Evolutionary conservation across 2,797 vertebrate genomes (phyloP).

Genomic region (Bradypodion ventrale): DNA sequence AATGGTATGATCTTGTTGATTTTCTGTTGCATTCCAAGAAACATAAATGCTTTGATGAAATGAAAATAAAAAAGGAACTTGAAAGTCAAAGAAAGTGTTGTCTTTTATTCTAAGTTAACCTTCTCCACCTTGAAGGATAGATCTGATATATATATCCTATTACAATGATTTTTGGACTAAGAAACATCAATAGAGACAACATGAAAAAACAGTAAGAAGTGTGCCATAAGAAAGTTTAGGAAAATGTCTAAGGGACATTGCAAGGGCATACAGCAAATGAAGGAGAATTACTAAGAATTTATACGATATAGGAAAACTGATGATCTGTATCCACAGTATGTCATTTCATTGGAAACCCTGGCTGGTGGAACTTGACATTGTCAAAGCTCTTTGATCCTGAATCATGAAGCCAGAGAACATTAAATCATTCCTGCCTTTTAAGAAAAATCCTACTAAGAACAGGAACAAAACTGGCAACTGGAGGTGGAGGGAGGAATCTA

Average conservation of each 20-base stretch:
- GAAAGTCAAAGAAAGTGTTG: too few species aligned
- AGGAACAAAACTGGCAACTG: background rate
- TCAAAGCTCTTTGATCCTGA: background rate
- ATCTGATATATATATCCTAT: too few species aligned
- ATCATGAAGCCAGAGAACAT: background rate
- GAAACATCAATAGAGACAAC: too few species aligned
- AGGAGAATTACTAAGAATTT: slow-evolving; percentile 13
- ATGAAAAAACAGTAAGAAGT: background rate
- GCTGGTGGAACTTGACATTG: background rate
- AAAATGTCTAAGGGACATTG: background rate
- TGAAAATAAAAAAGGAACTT: background rate
- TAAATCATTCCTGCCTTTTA: background rate
- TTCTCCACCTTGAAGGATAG: too few species aligned
- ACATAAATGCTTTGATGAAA: background rate
- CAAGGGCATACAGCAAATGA: slow-evolving; percentile 19
- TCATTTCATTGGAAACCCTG: background rate
- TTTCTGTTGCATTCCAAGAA: background rate
- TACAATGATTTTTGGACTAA: too few species aligned
- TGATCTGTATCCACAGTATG: background rate
- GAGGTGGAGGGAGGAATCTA: background rate
- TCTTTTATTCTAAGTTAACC: too few species aligned
- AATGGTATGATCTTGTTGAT: background rate
- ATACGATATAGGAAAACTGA: background rate
- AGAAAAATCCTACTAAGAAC: background rate
- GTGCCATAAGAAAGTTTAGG: slow-evolving; percentile 16